Base-by-base conservation (phyloP, 2,888 invertebrate species). In the Leptothorax acervorum region DNA sequence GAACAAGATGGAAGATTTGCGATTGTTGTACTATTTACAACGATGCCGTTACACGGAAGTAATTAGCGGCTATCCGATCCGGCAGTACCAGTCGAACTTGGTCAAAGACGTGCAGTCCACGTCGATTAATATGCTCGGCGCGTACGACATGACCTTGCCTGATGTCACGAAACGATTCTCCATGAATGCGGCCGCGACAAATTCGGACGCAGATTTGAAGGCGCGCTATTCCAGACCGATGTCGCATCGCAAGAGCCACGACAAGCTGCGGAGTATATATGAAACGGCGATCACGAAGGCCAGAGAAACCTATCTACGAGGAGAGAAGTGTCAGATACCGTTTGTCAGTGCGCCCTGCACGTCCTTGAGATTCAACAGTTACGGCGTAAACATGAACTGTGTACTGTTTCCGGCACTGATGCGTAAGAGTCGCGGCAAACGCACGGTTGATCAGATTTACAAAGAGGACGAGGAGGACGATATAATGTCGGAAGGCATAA, bases 11-110 rank as follows among this genome's bases (percentile, higher is more conserved):
- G 96, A 96, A 0, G 97, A 98, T 90, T 95, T 97, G 70, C 95
- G 97, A 42, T 96, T 97, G 66, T 96, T 97, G 94, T 97, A 97
- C 93, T 97, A 97, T 90, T 95, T 98, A 73, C 96, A 97, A 90
- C 95, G 96, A 91, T 96, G 95, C 95, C 93, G 93, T 62, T 94
- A 93, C 66, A 91, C 91, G 3, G 94, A 94, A 70, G 93, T 93
- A 0, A 91, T 90, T 18, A 87, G 86, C 23, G 85, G 91, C 8
- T 85, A 85, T 73, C 83, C 87, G 0, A 63, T 76, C 0, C 68
- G 15, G 12, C 70, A 42, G 0, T 76, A 39, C 15, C 70, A 70
- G 15, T 23, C 73, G 2, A 62, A 82, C 5, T n/a, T 68, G 4
- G 8, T 81, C 3, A 87, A 87, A 53, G 89, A 88, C 15, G 66